Evolutionary conservation across 1,140 invertebrate genomes (phyloP).

Genomic region (Ridgeia piscesae): DNA sequence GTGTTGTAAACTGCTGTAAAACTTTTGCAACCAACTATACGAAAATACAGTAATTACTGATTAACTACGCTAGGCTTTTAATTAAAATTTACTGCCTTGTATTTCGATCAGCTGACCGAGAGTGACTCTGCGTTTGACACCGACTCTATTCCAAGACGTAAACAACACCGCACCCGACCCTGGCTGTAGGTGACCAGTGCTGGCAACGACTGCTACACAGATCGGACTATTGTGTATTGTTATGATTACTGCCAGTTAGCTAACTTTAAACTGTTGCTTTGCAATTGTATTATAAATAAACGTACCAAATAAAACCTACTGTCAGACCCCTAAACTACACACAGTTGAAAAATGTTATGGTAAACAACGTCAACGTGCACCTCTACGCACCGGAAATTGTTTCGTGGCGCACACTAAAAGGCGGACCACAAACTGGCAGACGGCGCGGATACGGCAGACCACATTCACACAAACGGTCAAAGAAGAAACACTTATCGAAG

Average conservation of each 20-base stretch:
- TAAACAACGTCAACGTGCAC: conserved; percentile 4
- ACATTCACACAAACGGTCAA: too few species aligned
- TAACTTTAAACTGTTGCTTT: neutral
- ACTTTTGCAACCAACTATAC: neutral
- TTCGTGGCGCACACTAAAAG: too few species aligned
- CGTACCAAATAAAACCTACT: neutral
- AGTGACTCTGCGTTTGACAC: neutral
- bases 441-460: too few species aligned
- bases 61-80: neutral
- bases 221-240: neutral
- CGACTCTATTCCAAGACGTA: neutral
- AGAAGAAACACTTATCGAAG: too few species aligned
- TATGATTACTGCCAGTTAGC: neutral
- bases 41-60: neutral
- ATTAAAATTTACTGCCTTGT: neutral
- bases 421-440: too few species aligned
- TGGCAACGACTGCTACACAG: neutral
- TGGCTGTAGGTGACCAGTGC: too few species aligned
- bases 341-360: neutral
- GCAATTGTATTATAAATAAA: neutral
- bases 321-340: neutral
- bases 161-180: too few species aligned
- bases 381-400: neutral
- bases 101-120: neutral
- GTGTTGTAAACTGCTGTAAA: too few species aligned